A percentile compares a stretch with the other conserved stretches of the same genome.
phyloP scores from a whole-genome alignment of 2,888 invertebrate species.

The Herminia tarsipennalis region DNA sequence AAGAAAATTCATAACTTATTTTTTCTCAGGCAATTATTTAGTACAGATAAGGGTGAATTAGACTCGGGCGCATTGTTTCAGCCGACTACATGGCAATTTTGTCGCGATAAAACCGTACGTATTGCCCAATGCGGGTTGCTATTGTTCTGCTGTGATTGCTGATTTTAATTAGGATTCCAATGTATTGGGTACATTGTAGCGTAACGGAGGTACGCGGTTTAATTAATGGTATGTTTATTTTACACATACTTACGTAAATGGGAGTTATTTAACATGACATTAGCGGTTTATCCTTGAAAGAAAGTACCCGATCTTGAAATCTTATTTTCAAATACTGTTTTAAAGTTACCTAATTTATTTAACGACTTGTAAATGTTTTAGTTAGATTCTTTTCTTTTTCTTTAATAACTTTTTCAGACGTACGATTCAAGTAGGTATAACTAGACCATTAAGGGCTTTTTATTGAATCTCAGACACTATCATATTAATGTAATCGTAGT shows the following conservation, averaged over 20 bases:
- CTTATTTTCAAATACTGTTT: too few relatives aligned
- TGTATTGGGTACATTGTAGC: slow-evolving; percentile 25
- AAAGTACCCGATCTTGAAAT: too few relatives aligned
- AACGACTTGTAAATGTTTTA: too few relatives aligned
- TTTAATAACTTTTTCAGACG: too few relatives aligned
- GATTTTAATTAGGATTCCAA: slow-evolving; percentile 54
- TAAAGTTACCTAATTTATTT: too few relatives aligned
- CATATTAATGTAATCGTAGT: too few relatives aligned
- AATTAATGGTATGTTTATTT: slow-evolving; percentile 6
- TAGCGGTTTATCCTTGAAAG: too few relatives aligned
- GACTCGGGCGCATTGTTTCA: slow-evolving; percentile 58
- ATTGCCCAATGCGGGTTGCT: slow-evolving; percentile 53
- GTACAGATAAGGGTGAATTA: slow-evolving; percentile 49
- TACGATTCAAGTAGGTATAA: too few relatives aligned
- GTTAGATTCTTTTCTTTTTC: too few relatives aligned
- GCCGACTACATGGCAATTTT: slow-evolving; percentile 46
- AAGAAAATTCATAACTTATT: slow-evolving; percentile 18
- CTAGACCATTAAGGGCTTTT: too few relatives aligned
- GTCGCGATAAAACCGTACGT: slow-evolving; percentile 47
- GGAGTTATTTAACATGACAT: neutral
- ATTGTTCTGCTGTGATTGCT: slow-evolving; percentile 53
- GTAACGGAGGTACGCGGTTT: slow-evolving; percentile 9
- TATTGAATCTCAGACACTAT: too few relatives aligned
- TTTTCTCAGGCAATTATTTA: slow-evolving; percentile 26
- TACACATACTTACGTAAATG: neutral